Base-by-base conservation (phyloP, 1,140 invertebrate genomes). In the Macrotrachela quadricornifera region DNA sequence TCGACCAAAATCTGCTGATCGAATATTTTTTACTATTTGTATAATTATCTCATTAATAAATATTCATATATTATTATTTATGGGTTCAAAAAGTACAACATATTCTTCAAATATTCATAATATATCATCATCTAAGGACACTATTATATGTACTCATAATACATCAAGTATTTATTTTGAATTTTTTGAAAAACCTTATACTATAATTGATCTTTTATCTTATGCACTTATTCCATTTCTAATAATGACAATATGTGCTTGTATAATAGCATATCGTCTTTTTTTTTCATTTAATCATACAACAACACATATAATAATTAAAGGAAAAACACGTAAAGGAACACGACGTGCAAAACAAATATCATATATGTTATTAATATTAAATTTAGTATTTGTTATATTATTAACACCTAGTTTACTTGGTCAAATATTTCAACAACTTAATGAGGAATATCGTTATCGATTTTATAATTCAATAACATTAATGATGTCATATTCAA, bases 401-500 rank as follows among this genome's bases (percentile, higher is more conserved):
- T 36, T 53, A 36, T 39, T 48, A 10, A 43, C 51, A 12, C 51
- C 51, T 4, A 16, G 46, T 11, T 36, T 53, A 11, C 13, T 39
- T 6, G 17, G 42, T 37, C 36, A 46, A 21, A 46, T 53, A 18
- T n/a, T 53, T 16, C 16, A 46, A 16, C 21, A 46, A n/a, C 40
- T 40, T 30, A 57, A 50, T 71, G 67, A 59, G 40, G 14, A 40
- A 40, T n/a, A 53, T 44, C 6, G 51, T 39, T 13, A 53, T 44
- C 6, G 51, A 40, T 13, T 46, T 40, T 42, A 46, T 30, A 30
- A 53, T 30, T 30, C 21, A 8, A 46, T 12, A 47, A 53, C 12
- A 53, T 53, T 42, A 44, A 47, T 37, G 40, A 53, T 47, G 15
- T 53, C 51, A 6, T 53, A 53, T 53, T 53, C 51, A 37, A 53